These are phyloP conservation scores for Alloplasta piceator DNA, from an alignment of 2,888 invertebrate genomes.

Conservation along the genomic window DNA sequence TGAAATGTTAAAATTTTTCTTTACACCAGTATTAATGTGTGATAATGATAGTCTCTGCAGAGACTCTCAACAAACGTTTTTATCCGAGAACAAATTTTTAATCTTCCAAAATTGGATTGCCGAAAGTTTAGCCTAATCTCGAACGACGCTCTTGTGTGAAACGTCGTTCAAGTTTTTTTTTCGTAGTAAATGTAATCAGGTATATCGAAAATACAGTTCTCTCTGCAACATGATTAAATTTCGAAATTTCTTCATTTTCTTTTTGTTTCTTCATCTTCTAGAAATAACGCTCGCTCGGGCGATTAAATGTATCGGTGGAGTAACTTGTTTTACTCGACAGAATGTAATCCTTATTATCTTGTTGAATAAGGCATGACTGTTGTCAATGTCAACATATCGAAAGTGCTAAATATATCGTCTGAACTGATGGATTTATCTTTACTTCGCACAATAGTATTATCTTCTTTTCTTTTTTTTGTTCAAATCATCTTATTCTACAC, in stretches of 20 bases:
- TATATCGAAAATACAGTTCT: conserved; percentile 68
- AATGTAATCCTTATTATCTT: conserved; percentile 67
- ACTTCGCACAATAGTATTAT: conserved; percentile 40
- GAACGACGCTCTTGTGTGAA: conserved; percentile 25
- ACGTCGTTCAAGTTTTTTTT: conserved; percentile 18
- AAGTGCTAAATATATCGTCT: conserved; percentile 64
- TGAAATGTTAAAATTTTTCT: conserved; percentile 66
- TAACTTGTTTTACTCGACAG: conserved; percentile 53
- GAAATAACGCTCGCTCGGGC: conserved; percentile 50
- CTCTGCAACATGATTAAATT: conserved; percentile 66
- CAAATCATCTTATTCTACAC: conserved; percentile 20
- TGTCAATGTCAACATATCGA: conserved; percentile 66
- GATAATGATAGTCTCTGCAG: conserved; percentile 65
- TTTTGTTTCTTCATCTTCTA: conserved; percentile 45
- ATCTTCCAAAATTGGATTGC: conserved; percentile 41
- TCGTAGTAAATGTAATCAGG: conserved; percentile 57
- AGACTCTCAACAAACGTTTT: conserved; percentile 75
- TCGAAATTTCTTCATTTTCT: conserved; percentile 58
- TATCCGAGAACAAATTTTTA: conserved; percentile 71
- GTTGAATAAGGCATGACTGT: conserved; percentile 71
- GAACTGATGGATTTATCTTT: conserved; percentile 50
- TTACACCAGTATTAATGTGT: conserved; percentile 69
- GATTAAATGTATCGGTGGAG: conserved; percentile 58
- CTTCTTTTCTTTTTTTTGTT: conserved; percentile 14
- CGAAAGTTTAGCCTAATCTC: conserved; percentile 43